Evolutionary conservation across 2,888 invertebrate genomes (phyloP), one percentile per base, ranked within the genome.

Genomic region (Oscheius sp.): DNA sequence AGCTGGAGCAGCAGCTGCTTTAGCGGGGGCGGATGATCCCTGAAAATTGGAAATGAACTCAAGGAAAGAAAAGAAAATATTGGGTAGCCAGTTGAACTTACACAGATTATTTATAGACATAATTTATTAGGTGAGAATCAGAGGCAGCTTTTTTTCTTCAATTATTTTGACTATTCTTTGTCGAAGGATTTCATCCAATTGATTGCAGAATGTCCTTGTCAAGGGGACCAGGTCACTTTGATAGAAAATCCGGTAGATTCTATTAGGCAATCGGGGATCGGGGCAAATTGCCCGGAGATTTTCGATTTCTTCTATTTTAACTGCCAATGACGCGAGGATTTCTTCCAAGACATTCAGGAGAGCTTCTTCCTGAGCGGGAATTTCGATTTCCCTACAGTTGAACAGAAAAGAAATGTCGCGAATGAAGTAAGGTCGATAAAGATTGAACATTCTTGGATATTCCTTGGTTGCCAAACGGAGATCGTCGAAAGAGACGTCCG

Each of bases 221-320:
- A 86, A 52, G 1, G 85, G 84, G n/a, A 77, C 25, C 7, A 18
- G 29, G 6, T 52, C 12, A 0, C 81, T 58, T 69, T 86, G 86
- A 86, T 86, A 86, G 53, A 69, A 53, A 9, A 86, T 63, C n/a
- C 85, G 75, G 69, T 86, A 86, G 63, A 86, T 85, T 29, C 84
- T 43, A 74, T 86, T 86, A n/a, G 80, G 80, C 9, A 78, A 70
- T 1, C 43, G 27, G 2, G 78, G 74, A n/a, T 79, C 70, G 1
- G 85, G 85, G 56, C 84, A 85, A 6, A 78, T 73, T 6, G 76
- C 76, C 18, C 85, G 75, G 18, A 86, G 66, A 2, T 59, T 61
- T 5, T 35, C 25, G 7, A 85, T 72, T 76, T 86, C 86, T 9
- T 71, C 64, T 16, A 78, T 41, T 7, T 70, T 21, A 3, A 71